These are phyloP conservation scores for Heliangelus exortis DNA, from an alignment of 2,797 vertebrate species.

Conservation along the genomic window DNA sequence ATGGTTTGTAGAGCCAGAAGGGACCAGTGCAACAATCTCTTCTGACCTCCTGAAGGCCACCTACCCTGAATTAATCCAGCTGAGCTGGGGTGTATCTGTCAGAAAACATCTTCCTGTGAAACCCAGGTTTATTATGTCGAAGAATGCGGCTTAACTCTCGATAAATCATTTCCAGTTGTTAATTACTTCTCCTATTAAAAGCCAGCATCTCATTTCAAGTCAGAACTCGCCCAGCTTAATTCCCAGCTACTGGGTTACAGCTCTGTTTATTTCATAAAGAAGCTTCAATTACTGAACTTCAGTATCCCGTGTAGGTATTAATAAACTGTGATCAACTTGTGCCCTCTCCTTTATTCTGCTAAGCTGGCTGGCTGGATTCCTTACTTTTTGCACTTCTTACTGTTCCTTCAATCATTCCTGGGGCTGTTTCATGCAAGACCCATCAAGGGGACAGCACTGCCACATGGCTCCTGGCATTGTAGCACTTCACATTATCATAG, in stretches of 20 bases:
- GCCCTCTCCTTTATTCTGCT: background rate
- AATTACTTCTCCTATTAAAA: conserved; percentile 24
- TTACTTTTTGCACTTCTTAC: background rate
- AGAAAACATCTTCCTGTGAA: background rate
- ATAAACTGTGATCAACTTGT: background rate
- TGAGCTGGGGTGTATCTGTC: background rate
- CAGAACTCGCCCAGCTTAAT: background rate
- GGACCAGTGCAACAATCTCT: background rate
- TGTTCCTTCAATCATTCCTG: background rate
- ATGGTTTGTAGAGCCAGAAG: background rate
- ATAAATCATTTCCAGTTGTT: conserved; percentile 31
- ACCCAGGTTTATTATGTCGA: background rate
- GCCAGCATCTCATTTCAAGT: background rate
- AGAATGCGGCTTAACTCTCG: accelerated
- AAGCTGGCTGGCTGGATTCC: background rate
- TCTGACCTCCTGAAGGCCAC: background rate
- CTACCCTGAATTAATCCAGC: background rate
- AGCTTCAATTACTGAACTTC: background rate
- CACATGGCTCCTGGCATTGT: background rate
- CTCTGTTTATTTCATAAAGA: background rate
- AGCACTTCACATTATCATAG: background rate
- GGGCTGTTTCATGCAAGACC: background rate
- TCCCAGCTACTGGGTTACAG: background rate
- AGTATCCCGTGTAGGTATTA: background rate
- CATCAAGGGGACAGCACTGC: accelerated